A percentile compares a stretch with the other conserved stretches of the same genome.
These are phyloP conservation scores for Diarsia rubi DNA, from an alignment of 2,888 invertebrate species.

Conservation along the genomic window DNA sequence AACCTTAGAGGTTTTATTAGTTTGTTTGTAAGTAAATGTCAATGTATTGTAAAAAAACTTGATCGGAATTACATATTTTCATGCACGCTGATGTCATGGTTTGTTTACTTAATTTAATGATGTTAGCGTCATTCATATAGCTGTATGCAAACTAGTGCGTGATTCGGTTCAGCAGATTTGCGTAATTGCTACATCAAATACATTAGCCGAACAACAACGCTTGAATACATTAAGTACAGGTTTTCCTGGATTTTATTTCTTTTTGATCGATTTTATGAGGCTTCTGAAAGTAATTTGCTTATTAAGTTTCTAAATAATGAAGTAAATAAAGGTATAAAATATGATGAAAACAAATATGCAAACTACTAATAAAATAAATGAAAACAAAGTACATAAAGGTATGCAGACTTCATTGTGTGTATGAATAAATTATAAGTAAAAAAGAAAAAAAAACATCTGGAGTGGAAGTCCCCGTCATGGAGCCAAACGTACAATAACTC, in stretches of 20 bases:
- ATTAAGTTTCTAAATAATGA: conserved; percentile 7
- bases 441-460: conserved; percentile 14
- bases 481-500: conserved; percentile 50
- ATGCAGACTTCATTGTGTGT: conserved; percentile 23
- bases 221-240: conserved; percentile 39
- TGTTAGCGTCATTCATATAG: conserved; percentile 46
- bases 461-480: conserved; percentile 40
- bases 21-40: conserved; percentile 50
- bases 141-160: conserved; percentile 43
- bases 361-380: neutral
- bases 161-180: conserved; percentile 55
- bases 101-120: conserved; percentile 54
- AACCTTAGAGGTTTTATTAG: conserved; percentile 57
- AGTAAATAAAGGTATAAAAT: neutral
- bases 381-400: neutral
- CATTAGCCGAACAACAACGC: conserved; percentile 26
- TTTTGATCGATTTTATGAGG: conserved; percentile 17
- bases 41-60: conserved; percentile 52
- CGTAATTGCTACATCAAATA: conserved; percentile 45
- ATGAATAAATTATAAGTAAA: conserved; percentile 8
- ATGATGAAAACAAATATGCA: conserved; percentile 2
- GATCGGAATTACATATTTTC: conserved; percentile 43
- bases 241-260: conserved; percentile 39
- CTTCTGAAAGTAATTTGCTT: conserved; percentile 33
- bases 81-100: conserved; percentile 54